phyloP scores from a whole-genome alignment of 2,113 vertebrate species.

The Diadophis punctatus region DNA sequence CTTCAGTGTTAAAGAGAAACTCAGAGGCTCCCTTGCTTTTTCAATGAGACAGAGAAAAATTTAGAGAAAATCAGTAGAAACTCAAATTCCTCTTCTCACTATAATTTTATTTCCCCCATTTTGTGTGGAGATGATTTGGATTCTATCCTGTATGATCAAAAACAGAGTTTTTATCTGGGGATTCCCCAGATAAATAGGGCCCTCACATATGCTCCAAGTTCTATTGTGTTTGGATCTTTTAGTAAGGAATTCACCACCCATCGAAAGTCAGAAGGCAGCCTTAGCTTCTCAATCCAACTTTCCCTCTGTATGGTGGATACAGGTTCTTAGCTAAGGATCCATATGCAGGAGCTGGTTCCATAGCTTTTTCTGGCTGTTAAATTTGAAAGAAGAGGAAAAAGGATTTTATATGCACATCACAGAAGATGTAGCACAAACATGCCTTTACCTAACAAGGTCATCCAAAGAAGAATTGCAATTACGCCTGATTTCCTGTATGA shows the following conservation, averaged over 20 bases:
- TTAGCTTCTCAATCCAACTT: too few species aligned
- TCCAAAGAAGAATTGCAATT: neutral
- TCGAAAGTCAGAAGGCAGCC: neutral
- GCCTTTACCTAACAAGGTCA: neutral
- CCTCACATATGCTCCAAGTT: neutral
- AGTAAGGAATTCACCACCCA: neutral
- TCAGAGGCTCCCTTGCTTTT: neutral
- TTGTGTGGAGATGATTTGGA: neutral
- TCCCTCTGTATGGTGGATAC: neutral
- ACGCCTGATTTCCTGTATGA: neutral
- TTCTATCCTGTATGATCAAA: neutral
- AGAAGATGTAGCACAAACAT: neutral
- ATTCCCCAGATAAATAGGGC: neutral
- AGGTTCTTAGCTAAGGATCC: neutral
- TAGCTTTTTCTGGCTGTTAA: neutral
- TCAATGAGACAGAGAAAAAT: neutral
- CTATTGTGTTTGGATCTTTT: neutral
- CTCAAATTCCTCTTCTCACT: neutral
- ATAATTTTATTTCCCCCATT: neutral
- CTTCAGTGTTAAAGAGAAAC: neutral
- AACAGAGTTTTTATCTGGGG: neutral
- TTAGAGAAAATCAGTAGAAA: rapidly evolving
- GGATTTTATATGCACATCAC: neutral
- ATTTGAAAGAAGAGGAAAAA: neutral
- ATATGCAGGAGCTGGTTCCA: neutral